These are phyloP conservation scores for Apolygus lucorum DNA, from an alignment of 1,140 invertebrate species.

Conservation along the genomic window DNA sequence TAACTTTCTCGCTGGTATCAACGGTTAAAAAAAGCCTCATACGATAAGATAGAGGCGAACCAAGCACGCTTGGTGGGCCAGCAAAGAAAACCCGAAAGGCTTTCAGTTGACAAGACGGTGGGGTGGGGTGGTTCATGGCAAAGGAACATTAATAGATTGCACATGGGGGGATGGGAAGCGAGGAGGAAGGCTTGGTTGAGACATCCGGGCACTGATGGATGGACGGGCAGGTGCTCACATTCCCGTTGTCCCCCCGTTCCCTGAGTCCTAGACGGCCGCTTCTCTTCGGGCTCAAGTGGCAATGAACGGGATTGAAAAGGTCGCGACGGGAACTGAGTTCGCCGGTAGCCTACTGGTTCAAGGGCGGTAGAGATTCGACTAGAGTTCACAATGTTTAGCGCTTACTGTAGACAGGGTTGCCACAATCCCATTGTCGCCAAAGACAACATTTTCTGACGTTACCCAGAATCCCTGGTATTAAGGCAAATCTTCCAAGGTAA, in stretches of 20 bases:
- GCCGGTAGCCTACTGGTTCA: not conserved
- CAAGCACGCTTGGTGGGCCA: not conserved
- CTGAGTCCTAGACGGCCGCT: not conserved
- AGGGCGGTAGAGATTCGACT: too few relatives aligned
- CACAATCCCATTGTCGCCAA: too few relatives aligned
- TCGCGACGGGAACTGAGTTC: not conserved
- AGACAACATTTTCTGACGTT: too few relatives aligned
- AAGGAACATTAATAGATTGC: not conserved
- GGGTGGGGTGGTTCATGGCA: not conserved
- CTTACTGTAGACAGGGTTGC: too few relatives aligned
- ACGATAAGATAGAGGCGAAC: not conserved
- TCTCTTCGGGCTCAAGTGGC: not conserved
- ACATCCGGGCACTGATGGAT: constrained; percentile 14
- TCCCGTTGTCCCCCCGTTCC: not conserved
- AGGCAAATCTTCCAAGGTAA: too few relatives aligned
- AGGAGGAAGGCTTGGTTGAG: not conserved
- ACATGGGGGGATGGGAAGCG: not conserved
- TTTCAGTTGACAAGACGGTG: not conserved
- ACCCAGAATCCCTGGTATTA: too few relatives aligned
- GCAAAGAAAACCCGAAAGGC: not conserved
- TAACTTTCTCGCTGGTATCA: too few relatives aligned
- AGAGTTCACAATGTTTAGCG: too few relatives aligned
- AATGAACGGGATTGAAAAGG: constrained; percentile 13
- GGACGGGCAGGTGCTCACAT: constrained; percentile 8
- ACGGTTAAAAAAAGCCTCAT: too few relatives aligned